Base-by-base conservation (phyloP, 2,888 invertebrate genomes). In the Drosophila mulleri region DNA sequence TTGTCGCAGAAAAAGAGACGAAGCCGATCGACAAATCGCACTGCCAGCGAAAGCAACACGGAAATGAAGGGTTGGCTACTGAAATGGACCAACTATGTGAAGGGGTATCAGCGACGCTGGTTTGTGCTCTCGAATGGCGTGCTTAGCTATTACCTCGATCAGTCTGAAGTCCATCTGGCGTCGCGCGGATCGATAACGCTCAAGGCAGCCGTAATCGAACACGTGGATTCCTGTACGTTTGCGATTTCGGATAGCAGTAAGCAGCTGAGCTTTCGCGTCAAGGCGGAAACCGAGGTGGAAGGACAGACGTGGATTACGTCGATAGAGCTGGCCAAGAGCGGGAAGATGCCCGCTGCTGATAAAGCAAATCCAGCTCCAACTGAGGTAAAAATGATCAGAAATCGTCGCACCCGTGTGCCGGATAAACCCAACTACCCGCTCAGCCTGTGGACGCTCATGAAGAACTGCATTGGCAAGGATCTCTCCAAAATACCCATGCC, bases 401-500 rank as follows among this genome's bases (percentile, higher is more conserved):
- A 94, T 86, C 95, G 99, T 61, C 95, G 99, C 63, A 95, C 94
- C 67, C 94, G 96, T 64, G 97, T 99, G 62, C 97, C 98, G 8
- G 98, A 98, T 82, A 98, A 98, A 92, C 98, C 98, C 53, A 96
- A 98, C 93, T 97, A 97, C 93, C 98, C 98, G 62, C 95, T 99
- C 41, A 99, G 98, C 92, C 94, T 99, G 59, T 99, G 99, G 99
- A 98, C 98, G 84, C 98, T 99, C 89, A 99, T 99, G 98, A 99
- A 99, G 93, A 99, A 99, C 93, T 99, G 99, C 92, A 99, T 99
- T 92, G 99, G 99, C 77, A 99, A 99, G 94, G 99, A 99, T 93
- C 94, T 99, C 72, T 98, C 98, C 20, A 99, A 99, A 94, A 99
- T 99, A 87, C 99, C 99, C 7, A 99, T 99, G 97, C 99, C 99